Conservation (phyloP, 2,888 invertebrate species). For the Minunthozetes semirufus region DNA sequence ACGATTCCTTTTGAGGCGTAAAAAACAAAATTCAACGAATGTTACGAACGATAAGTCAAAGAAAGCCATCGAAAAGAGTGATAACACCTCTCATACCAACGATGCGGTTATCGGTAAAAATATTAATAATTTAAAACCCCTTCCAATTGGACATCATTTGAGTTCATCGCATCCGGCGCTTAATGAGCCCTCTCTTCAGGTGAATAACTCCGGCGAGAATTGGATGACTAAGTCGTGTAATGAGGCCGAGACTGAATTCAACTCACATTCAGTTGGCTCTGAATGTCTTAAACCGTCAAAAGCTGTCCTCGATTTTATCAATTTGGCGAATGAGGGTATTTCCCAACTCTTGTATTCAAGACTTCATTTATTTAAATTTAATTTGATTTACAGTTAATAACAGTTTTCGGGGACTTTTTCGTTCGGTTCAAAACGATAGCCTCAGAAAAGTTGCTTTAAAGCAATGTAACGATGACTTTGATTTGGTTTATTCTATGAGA, state of each 20-base stretch:
- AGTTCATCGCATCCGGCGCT: constrained; percentile 50
- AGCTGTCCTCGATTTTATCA: constrained; percentile 31
- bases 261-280: background rate
- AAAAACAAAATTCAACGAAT: constrained; percentile 31
- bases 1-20: constrained; percentile 35
- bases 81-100: background rate
- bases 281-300: constrained; percentile 17
- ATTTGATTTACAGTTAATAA: constrained; percentile 30
- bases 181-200: constrained; percentile 43
- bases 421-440: constrained; percentile 20
- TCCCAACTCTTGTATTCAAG: background rate
- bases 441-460: background rate
- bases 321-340: constrained; percentile 32
- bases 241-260: constrained; percentile 47
- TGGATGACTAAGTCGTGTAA: constrained; percentile 29
- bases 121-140: background rate
- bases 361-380: background rate
- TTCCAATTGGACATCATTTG: constrained; percentile 37
- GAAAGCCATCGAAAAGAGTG: constrained; percentile 1
- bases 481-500: constrained; percentile 14
- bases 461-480: background rate
- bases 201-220: constrained; percentile 39
- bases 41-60: constrained; percentile 15
- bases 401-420: constrained; percentile 23
- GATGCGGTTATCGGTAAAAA: background rate